These are phyloP conservation scores for Phrynosoma blainvillii DNA, from an alignment of 2,113 vertebrate species.

Conservation along the genomic window DNA sequence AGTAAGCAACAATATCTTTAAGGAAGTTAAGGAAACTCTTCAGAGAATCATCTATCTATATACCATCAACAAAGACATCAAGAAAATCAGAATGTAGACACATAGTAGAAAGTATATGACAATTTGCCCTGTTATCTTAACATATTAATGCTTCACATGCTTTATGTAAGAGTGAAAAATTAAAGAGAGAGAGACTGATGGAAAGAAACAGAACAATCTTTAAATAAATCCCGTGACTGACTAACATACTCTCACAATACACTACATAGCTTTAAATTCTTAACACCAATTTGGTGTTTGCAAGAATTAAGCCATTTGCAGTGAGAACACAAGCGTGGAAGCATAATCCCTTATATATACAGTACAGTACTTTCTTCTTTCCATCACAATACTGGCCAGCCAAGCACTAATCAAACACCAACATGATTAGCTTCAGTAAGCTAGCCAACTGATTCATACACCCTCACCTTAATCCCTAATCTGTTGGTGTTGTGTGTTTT, in stretches of 20 bases:
- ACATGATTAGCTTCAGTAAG: not conserved
- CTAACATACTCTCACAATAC: too few species aligned
- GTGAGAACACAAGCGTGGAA: too few species aligned
- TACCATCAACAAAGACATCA: not conserved
- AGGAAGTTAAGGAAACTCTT: not conserved
- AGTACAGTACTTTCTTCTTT: not conserved
- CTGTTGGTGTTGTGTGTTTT: too few species aligned
- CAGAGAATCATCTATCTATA: not conserved
- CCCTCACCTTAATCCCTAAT: too few species aligned
- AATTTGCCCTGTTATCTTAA: not conserved
- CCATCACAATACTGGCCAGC: not conserved
- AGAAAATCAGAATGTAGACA: not conserved
- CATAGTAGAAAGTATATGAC: not conserved
- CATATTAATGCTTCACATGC: too few species aligned
- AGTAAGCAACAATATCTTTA: too few species aligned
- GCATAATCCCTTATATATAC: not conserved
- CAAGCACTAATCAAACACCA: too few species aligned
- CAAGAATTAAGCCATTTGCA: not conserved
- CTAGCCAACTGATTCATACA: not conserved
- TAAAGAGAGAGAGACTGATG: not conserved
- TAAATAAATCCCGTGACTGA: not conserved
- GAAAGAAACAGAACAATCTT: not conserved
- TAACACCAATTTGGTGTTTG: not conserved
- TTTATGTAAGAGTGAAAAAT: not conserved
- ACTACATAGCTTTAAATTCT: not conserved